Base-by-base conservation (phyloP, 2,888 invertebrate genomes). In the Xiphydria camelus region DNA sequence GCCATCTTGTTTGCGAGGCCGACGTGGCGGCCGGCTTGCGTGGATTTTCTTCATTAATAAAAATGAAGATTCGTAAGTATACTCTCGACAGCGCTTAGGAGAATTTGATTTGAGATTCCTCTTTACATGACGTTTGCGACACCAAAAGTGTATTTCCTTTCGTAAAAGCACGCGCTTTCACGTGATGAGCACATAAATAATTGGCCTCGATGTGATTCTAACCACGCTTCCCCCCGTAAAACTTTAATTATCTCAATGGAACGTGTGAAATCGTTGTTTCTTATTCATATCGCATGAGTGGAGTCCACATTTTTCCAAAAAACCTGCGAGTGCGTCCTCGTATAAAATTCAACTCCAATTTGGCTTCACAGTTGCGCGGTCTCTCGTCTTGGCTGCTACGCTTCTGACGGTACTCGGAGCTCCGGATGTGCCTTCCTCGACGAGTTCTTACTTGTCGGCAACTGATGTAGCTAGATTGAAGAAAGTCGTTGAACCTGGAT, bases 1-100 rank as follows among this genome's bases (percentile, higher is more conserved):
- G 73, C 73, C 73, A 74, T 73, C 60, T 73, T 73, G 67, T 64
- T 63, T 49, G 49, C 37, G 33, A 37, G 51, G 64, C 55, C 70
- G 66, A 70, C 69, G 70, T 70, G 70, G 69, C 68, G 59, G 57
- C 67, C 66, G 73, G 68, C 59, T 56, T 55, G 46, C 37, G 31
- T 51, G 39, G 35, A 47, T 36, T 52, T 53, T 39, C 37, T 41
- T 45, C 44, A 7, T 3, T 47, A 44, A 57, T 42, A 37, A 70
- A 69, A 17, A 29, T 36, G 66, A 60, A 53, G 49, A 48, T 52
- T 40, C 37, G 73, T 73, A 51, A 72, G 73, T 64, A 50, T 5
- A 19, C 7, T 4, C 3, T 34, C 7, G 6, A 2, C 3, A 2
- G 15, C 3, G 15, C 12, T 29, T 10, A 7, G 15, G 6, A 14